phyloP scores from a whole-genome alignment of 1,140 invertebrate genomes.

The Monomorium pharaonis region DNA sequence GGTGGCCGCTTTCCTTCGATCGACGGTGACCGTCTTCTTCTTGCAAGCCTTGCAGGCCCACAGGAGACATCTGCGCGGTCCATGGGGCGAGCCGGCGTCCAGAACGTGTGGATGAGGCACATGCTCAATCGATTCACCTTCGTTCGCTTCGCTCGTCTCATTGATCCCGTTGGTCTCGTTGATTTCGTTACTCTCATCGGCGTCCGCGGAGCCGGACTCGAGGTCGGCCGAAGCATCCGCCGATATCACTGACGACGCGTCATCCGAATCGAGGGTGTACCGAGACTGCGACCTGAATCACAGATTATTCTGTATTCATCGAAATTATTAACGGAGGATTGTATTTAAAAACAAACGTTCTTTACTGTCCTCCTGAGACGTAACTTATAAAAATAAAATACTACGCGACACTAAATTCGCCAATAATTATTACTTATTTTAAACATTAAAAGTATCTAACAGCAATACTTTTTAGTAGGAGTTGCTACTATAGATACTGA shows the following conservation, averaged over 20 bases:
- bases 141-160: conserved; percentile 76
- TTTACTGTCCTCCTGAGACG: neutral
- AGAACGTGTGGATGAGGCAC: conserved; percentile 82
- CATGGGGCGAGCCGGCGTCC: conserved; percentile 74
- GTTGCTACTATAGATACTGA: no score
- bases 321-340: neutral
- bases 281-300: conserved; percentile 64
- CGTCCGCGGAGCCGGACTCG: conserved; percentile 79
- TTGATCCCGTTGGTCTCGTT: conserved; percentile 71
- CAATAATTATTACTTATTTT: no score
- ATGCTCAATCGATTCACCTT: conserved; percentile 78
- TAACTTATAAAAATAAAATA: no score
- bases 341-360: neutral
- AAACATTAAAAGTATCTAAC: no score
- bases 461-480: no score
- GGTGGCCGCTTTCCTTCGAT: conserved; percentile 98
- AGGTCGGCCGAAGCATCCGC: conserved; percentile 81
- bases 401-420: no score
- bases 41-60: conserved; percentile 99
- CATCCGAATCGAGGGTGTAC: conserved; percentile 82
- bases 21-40: conserved; percentile 96
- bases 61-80: conserved; percentile 92
- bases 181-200: conserved; percentile 77
- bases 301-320: neutral
- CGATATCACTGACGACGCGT: conserved; percentile 80